Base-by-base conservation (phyloP, 2,113 vertebrate genomes). In the Leucopsar rothschildi region DNA sequence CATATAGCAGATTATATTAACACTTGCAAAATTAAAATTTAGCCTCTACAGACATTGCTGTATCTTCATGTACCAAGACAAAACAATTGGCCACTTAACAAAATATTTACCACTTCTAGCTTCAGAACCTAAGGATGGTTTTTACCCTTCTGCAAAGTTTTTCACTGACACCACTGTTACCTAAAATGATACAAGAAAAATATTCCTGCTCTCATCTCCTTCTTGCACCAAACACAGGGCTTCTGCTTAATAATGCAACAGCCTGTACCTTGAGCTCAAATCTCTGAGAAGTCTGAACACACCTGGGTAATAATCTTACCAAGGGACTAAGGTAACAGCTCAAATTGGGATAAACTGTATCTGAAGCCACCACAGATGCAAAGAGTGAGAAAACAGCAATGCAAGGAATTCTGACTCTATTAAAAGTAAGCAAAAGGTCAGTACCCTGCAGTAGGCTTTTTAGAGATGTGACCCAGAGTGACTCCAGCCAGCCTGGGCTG, bases 401-500 rank as follows among this genome's bases (percentile, higher is more conserved):
- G 72, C 83, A 86, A 0, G 72, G 88, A 97, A 93, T 92, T 81
- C 88, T 71, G 59, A 89, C 53, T 86, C 77, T 82, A 91, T 81
- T 91, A 94, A 79, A 95, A 95, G 94, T 60, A 95, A 94, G 60
- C 68, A 50, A 92, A 95, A 92, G 95, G 95, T 95, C 95, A 97
- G 79, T 47, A 57, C 24, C 29, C 21, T 0, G 88, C 91, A 61
- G 70, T 2, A 49, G 69, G 92, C 91, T 86, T 90, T 95, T 90
- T 81, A 86, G 86, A 82, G 88, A 84, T 31, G 69, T 80, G 95
- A 91, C 96, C 95, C 84, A 52, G 84, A 77, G 61, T 91, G 94
- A 96, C 96, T 90, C 17, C 77, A 66, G 68, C 14, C 65, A 77
- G 35, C 93, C 95, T 5, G 0, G 8, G 24, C 49, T 93, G 89